Evolutionary conservation across 1,140 invertebrate species (phyloP), one percentile per base, ranked within the genome.

Genomic region (Anastatus disparis): DNA sequence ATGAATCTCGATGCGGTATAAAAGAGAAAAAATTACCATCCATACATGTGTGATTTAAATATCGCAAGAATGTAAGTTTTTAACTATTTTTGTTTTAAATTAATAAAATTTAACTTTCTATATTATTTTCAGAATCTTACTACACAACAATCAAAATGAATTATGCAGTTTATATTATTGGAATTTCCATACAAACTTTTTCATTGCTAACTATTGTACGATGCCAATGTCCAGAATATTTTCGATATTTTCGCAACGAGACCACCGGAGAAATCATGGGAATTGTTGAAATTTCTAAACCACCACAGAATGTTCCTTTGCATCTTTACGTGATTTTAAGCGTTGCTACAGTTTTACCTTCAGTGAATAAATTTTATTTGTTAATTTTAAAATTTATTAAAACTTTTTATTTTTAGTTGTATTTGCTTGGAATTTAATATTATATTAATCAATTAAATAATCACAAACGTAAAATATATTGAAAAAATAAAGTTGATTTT

Each of bases 141-240:
- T 50, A 12, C 22, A n/a, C n/a, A n/a, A 13, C 2, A 22, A 42
- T 56, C 20, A 67, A 69, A 55, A 70, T 72, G 70, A 20, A 24
- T 44, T 13, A 56, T 71, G 22, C n/a, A 48, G 12, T 53, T 42
- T 20, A 4, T 62, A 17, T 22, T 24, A 42, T 67, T 44, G 8
- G 42, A 1, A 22, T 70, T 38, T n/a, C 70, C 29, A 17, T 56
- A 35, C 12, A 17, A 29, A n/a, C 38, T n/a, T 13, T 72, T 59
- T 15, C 58, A 35, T 42, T 70, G 15, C 22, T 55, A 10, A 12
- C 40, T 15, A 7, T 61, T 42, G 13, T 42, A n/a, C 67, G 74
- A 56, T 84, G 81, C 8, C 84, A 86, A 1, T 87, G 85, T 76
- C 82, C 86, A 20, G 55, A 81, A n/a, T 79, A 83, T 12, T 87